These are phyloP conservation scores for Paraplagusia blochii DNA, from an alignment of 2,113 vertebrate species.

Conservation along the genomic window DNA sequence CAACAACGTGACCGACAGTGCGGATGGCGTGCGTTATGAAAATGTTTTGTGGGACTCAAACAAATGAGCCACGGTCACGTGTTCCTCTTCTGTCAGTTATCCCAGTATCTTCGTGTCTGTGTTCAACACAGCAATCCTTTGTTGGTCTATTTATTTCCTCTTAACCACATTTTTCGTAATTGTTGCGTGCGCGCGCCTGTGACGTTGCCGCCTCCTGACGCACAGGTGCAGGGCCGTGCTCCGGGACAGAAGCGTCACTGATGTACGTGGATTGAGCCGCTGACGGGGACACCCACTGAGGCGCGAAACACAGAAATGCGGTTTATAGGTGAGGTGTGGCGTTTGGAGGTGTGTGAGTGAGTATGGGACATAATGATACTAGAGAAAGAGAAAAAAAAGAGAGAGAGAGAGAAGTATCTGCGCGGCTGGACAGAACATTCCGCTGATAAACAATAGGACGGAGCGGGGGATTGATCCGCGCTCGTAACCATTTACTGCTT, in stretches of 20 bases:
- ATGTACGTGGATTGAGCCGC: conserved; percentile 55
- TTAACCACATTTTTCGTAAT: too few species aligned
- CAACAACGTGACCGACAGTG: background rate
- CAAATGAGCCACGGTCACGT: background rate
- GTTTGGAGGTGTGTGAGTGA: background rate
- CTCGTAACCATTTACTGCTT: background rate
- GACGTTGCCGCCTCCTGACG: conserved; percentile 26
- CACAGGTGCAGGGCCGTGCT: conserved; percentile 49
- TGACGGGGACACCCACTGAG: conserved; percentile 36
- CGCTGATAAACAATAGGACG: conserved; percentile 38
- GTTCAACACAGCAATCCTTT: background rate
- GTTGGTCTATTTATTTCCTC: background rate
- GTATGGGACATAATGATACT: background rate
- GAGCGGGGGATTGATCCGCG: conserved; percentile 3
- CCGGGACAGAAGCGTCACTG: conserved; percentile 13
- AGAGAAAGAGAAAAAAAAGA: background rate
- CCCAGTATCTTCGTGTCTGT: background rate
- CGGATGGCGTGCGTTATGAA: background rate
- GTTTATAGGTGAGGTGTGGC: conserved; percentile 34
- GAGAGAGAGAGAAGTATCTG: background rate
- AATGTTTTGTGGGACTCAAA: conserved; percentile 27
- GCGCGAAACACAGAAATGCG: conserved; percentile 6
- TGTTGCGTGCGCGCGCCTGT: conserved; percentile 3
- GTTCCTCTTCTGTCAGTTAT: background rate
- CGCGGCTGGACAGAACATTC: background rate